Evolutionary conservation across 1,140 invertebrate species (phyloP).

Genomic region (Mizuhopecten yessoensis): DNA sequence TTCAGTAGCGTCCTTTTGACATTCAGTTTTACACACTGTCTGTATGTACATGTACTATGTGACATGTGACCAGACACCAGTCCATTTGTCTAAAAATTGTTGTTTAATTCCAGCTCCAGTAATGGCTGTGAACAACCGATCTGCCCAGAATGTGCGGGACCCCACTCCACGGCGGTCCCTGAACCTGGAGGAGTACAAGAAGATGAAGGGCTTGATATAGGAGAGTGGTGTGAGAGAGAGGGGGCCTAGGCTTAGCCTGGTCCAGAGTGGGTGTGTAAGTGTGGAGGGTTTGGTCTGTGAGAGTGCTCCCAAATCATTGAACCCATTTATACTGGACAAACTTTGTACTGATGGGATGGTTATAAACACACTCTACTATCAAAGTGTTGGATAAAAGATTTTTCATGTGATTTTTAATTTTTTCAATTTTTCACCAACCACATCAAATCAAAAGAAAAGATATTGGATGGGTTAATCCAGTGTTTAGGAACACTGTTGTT

Average conservation of each 20-base stretch:
- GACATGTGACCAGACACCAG: too few relatives aligned
- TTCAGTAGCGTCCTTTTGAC: too few relatives aligned
- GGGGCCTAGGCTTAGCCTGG: neutral
- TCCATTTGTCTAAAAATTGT: neutral
- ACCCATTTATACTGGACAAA: neutral
- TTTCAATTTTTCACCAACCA: neutral
- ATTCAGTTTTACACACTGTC: too few relatives aligned
- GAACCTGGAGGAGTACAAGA: slow-evolving; percentile 99
- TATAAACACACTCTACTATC: neutral
- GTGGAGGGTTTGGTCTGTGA: slow-evolving; percentile 42
- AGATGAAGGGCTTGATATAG: slow-evolving; percentile 94
- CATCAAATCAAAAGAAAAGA: neutral
- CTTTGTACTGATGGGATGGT: slow-evolving; percentile 17
- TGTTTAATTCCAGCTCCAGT: slow-evolving; percentile 86
- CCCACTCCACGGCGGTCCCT: slow-evolving; percentile 93
- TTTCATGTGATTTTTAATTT: neutral
- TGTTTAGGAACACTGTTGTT: neutral
- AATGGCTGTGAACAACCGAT: slow-evolving; percentile 90
- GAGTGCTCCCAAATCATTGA: slow-evolving; percentile 17
- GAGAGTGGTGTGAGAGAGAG: slow-evolving; percentile 18
- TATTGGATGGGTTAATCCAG: neutral
- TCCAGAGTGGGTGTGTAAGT: slow-evolving; percentile 49
- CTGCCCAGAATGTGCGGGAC: slow-evolving; percentile 89
- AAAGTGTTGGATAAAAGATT: neutral
- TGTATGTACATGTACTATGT: too few relatives aligned